Evolutionary conservation across 2,888 invertebrate genomes (phyloP), one percentile per base, ranked within the genome.

Genomic region (Folsomia manolachei): DNA sequence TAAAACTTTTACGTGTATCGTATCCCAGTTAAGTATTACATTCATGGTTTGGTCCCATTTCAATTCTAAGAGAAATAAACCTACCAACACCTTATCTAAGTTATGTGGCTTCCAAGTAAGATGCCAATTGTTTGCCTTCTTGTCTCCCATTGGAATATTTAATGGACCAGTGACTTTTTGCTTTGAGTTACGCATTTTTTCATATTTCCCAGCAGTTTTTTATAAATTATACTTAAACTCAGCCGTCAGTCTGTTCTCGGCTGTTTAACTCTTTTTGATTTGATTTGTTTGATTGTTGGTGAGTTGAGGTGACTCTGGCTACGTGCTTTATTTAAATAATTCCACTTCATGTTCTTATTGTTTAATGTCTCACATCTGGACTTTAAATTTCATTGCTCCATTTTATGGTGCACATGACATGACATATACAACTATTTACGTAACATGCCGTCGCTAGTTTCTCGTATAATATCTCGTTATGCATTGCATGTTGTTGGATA

Each of bases 321-420:
- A 56, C 56, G 56, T 56, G 56, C 56, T 56, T 56, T 56, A 56
- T 56, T 56, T 56, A 56, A 56, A 56, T 56, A 56, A 56, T 56
- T 56, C 56, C 56, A 56, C 56, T 56, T 56, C 56, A 56, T 56
- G 56, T 56, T 56, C 56, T 56, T 56, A 56, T 56, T 56, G 56
- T 56, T 51, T 56, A 56, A 56, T 56, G 56, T 56, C 56, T 56
- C 56, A 56, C 56, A 56, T 56, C 56, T 56, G 56, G 56, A 56
- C 56, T 56, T 56, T 56, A 56, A 56, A 56, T 56, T 56, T 56
- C 56, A 56, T 56, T 56, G 56, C 56, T 56, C 56, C 56, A 56
- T 56, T 56, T 56, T 56, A 56, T 56, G 56, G 56, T 18, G 56
- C 21, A 56, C 56, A 56, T 56, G 39, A 39, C 39, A 39, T 39